phyloP scores from a whole-genome alignment of 2,797 vertebrate genomes.

The Tragopan temminckii region DNA sequence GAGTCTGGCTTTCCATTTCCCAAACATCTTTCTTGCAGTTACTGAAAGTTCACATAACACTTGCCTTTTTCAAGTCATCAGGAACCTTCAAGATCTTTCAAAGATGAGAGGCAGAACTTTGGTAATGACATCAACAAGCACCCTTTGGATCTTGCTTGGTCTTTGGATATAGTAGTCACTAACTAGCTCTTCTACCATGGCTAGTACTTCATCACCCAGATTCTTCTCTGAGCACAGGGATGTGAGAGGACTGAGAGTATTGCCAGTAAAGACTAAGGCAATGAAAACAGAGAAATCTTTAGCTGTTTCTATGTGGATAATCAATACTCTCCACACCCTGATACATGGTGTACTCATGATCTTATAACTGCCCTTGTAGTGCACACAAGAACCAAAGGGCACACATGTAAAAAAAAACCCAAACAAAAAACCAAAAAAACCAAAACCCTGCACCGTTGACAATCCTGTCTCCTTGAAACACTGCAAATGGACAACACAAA shows the following conservation, averaged over 20 bases:
- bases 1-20: not conserved
- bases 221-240: not conserved
- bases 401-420: too few relatives aligned
- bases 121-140: not conserved
- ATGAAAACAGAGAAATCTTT: not conserved
- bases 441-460: not conserved
- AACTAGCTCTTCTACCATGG: not conserved
- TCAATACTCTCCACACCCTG: not conserved
- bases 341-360: not conserved
- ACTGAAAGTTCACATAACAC: not conserved
- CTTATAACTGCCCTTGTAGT: not conserved
- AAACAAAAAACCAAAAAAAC: too few relatives aligned
- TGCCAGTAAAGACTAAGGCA: not conserved
- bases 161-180: not conserved
- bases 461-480: not conserved
- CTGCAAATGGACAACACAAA: not conserved
- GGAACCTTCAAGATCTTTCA: not conserved
- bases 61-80: not conserved
- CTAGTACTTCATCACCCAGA: not conserved
- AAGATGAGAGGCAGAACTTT: not conserved
- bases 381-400: not conserved
- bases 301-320: not conserved
- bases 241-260: not conserved
- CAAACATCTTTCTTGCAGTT: not conserved
- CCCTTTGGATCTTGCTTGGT: not conserved